Conservation (phyloP, 2,888 invertebrate species). For the Ophonus ardosiacus region DNA sequence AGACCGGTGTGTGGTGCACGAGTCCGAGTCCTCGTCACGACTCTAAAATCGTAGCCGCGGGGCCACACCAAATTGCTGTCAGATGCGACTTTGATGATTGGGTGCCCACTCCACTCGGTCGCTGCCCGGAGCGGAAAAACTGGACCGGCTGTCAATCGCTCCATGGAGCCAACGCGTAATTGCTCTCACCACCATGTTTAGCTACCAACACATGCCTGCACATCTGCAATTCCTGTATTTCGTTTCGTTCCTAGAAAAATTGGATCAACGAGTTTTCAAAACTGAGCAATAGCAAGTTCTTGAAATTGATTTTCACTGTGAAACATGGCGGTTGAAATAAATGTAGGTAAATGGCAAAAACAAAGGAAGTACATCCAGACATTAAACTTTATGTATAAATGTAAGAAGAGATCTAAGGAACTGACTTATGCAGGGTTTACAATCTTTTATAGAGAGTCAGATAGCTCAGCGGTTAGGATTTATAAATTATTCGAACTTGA, state of each 20-base stretch:
- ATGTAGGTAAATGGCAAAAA: too few relatives aligned
- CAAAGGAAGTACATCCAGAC: too few relatives aligned
- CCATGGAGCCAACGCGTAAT: constrained; percentile 29
- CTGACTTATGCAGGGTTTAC: too few relatives aligned
- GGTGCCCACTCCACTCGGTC: constrained; percentile 66
- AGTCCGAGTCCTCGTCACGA: constrained; percentile 71
- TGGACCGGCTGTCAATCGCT: constrained; percentile 63
- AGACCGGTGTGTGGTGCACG: constrained; percentile 70
- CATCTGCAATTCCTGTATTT: not conserved
- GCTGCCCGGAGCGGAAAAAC: constrained; percentile 49
- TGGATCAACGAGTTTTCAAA: too few relatives aligned
- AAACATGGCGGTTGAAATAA: too few relatives aligned
- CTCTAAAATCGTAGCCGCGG: constrained; percentile 73
- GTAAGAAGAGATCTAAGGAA: too few relatives aligned
- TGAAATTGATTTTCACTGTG: too few relatives aligned
- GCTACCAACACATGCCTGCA: not conserved
- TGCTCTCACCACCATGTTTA: not conserved
- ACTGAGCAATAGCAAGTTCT: too few relatives aligned
- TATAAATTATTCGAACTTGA: too few relatives aligned
- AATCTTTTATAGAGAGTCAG: too few relatives aligned
- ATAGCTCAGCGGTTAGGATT: too few relatives aligned
- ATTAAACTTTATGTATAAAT: too few relatives aligned
- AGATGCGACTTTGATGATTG: constrained; percentile 75
- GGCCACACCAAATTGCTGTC: constrained; percentile 71
- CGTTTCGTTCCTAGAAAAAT: not conserved